phyloP scores from a whole-genome alignment of 2,888 invertebrate genomes.

The Lepidochitona cinerea region DNA sequence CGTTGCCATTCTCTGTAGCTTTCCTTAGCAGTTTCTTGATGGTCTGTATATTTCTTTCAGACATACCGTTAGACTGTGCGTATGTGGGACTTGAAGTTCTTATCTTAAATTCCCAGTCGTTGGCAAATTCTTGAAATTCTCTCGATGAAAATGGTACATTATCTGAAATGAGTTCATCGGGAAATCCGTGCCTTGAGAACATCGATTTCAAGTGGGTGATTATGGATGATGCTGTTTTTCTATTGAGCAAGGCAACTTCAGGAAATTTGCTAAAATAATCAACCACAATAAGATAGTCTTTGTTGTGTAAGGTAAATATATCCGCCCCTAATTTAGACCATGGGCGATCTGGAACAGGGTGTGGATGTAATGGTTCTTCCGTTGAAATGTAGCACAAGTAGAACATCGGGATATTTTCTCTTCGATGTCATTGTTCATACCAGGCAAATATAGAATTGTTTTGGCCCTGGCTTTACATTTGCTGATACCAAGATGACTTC shows the following conservation, averaged over 20 bases:
- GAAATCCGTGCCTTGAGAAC: background rate
- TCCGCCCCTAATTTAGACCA: slow-evolving; percentile 16
- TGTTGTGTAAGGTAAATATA: slow-evolving; percentile 12
- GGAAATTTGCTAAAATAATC: slow-evolving; percentile 24
- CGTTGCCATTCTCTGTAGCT: no score
- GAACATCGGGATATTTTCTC: no score
- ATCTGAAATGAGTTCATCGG: slow-evolving; percentile 25
- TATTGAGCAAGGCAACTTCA: slow-evolving; percentile 6
- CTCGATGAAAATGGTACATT: slow-evolving; percentile 26
- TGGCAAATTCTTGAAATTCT: slow-evolving; percentile 19
- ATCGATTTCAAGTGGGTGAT: slow-evolving; percentile 13
- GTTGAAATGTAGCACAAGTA: no score
- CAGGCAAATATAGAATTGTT: slow-evolving; percentile 24
- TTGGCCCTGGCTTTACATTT: slow-evolving; percentile 21
- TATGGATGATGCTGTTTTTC: background rate
- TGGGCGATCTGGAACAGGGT: slow-evolving; percentile 14
- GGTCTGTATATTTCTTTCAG: slow-evolving; percentile 19
- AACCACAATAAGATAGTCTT: slow-evolving; percentile 18
- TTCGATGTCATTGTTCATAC: no score
- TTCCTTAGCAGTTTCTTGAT: slow-evolving; percentile 24
- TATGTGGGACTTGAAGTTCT: slow-evolving; percentile 12
- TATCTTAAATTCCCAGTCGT: background rate
- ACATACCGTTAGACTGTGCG: slow-evolving; percentile 24
- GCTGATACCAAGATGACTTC: slow-evolving; percentile 20
- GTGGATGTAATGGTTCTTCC: no score